Percentiles rank a stretch among this genome's conserved stretches.
phyloP scores from a whole-genome alignment of 2,113 vertebrate genomes.

The Cebus imitator region DNA sequence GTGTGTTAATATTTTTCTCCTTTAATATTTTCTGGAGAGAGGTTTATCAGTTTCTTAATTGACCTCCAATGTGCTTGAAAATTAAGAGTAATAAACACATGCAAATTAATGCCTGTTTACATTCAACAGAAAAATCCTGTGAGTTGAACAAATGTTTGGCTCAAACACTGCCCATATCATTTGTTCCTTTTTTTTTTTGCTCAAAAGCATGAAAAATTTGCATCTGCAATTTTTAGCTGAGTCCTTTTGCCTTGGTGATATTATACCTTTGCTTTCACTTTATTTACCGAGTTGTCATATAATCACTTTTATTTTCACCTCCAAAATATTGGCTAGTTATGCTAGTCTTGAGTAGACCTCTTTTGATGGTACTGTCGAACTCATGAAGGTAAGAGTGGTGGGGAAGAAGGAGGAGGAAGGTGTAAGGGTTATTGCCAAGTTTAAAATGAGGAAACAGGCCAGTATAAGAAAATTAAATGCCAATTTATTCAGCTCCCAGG shows the following conservation, averaged over 20 bases:
- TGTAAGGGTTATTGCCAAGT: no score
- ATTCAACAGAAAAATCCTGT: conserved; percentile 18
- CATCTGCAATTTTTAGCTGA: neutral
- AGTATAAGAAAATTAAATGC: no score
- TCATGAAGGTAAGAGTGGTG: neutral
- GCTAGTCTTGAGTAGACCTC: neutral
- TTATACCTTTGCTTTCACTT: conserved; percentile 18
- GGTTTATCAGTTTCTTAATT: conserved; percentile 54
- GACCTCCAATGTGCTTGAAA: conserved; percentile 40
- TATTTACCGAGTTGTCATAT: neutral
- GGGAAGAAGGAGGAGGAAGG: neutral
- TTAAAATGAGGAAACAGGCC: no score
- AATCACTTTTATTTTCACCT: conserved; percentile 2
- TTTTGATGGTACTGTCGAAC: neutral
- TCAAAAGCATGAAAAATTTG: neutral
- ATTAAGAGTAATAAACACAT: conserved; percentile 53
- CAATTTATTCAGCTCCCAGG: no score
- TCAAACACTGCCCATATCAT: neutral
- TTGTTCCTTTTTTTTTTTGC: neutral
- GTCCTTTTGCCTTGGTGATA: neutral
- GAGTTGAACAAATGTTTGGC: neutral
- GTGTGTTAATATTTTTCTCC: neutral
- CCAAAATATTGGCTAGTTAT: neutral
- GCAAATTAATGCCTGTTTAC: conserved; percentile 36
- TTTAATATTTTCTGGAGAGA: conserved; percentile 40